phyloP scores from a whole-genome alignment of 2,888 invertebrate species.

The Eristalinus sepulchralis region DNA sequence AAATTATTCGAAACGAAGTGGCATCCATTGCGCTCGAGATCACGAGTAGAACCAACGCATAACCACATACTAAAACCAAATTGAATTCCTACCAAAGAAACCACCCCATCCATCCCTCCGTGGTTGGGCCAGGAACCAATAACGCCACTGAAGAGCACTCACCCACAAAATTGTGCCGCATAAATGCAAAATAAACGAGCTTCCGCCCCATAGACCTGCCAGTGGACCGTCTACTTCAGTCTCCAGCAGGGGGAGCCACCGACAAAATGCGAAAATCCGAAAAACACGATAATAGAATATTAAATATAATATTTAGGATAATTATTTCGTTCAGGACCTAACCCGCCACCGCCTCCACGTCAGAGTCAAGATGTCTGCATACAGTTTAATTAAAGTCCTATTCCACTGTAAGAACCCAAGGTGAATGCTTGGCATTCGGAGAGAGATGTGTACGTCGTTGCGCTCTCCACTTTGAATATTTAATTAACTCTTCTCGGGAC shows the following conservation, averaged over 20 bases:
- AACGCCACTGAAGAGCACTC: conserved; percentile 19
- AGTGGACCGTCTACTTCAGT: background rate
- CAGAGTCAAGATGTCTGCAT: conserved; percentile 27
- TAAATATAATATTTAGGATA: conserved; percentile 35
- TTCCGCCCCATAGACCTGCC: background rate
- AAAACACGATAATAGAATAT: conserved; percentile 32
- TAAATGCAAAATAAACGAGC: conserved; percentile 44
- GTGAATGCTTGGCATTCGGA: conserved; percentile 3
- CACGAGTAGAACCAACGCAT: background rate
- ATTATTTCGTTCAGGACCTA: conserved; percentile 17
- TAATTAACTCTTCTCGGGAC: conserved; percentile 23
- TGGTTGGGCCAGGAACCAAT: background rate
- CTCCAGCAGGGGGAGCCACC: background rate
- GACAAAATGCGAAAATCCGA: conserved; percentile 13
- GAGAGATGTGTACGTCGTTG: background rate
- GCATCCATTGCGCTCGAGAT: background rate
- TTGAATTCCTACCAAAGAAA: background rate
- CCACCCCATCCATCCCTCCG: background rate
- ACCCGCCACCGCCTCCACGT: background rate
- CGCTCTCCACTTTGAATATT: conserved; percentile 30
- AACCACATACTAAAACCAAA: conserved; percentile 22
- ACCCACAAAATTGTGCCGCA: conserved; percentile 30
- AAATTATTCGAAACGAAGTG: background rate
- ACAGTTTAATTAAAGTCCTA: conserved; percentile 47
- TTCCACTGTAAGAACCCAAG: conserved; percentile 24